Evolutionary conservation across 2,888 invertebrate genomes (phyloP).

Genomic region (Mongoloraphidia duomilia): DNA sequence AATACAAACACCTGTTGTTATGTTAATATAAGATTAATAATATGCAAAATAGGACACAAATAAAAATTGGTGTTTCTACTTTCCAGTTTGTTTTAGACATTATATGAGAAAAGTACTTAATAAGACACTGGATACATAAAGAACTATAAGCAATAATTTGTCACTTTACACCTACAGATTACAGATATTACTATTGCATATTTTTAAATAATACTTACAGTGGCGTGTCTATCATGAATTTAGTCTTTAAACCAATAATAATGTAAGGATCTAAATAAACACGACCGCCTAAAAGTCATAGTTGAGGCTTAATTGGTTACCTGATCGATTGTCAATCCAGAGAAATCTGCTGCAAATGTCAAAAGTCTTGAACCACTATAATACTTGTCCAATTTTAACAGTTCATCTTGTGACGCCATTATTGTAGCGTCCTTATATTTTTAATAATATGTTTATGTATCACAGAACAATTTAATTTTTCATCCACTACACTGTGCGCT

Average conservation of each 20-base stretch:
- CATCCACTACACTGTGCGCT: too few relatives aligned
- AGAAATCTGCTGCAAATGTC: slow-evolving; percentile 47
- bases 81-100: too few relatives aligned
- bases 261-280: background rate
- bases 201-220: background rate
- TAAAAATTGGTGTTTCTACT: too few relatives aligned
- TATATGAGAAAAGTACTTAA: too few relatives aligned
- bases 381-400: background rate
- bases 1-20: too few relatives aligned
- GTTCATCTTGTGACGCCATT: background rate
- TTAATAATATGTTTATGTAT: too few relatives aligned
- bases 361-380: slow-evolving; percentile 62
- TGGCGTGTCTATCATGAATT: background rate
- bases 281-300: background rate
- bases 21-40: too few relatives aligned
- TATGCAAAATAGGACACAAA: too few relatives aligned
- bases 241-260: too few relatives aligned
- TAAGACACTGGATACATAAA: too few relatives aligned
- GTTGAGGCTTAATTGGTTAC: slow-evolving; percentile 34
- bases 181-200: background rate
- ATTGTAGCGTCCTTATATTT: too few relatives aligned
- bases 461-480: too few relatives aligned
- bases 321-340: slow-evolving; percentile 65
- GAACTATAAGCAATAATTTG: background rate
- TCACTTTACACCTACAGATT: background rate